phyloP scores from a whole-genome alignment of 2,113 vertebrate genomes.

The Astatotilapia flaviijosephi region DNA sequence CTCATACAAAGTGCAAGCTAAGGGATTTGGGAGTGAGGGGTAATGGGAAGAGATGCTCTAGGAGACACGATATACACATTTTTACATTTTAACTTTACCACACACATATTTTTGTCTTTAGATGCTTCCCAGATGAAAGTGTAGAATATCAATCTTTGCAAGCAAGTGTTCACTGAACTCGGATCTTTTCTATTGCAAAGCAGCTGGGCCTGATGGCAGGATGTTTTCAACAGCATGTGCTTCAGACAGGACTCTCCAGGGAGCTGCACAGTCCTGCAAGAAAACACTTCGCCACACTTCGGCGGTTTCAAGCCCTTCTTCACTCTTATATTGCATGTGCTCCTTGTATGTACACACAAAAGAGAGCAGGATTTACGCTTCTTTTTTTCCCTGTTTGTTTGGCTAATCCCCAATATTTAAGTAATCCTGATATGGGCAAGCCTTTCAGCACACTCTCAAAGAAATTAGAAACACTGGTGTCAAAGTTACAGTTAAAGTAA shows the following conservation, averaged over 20 bases:
- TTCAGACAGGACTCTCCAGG: constrained; percentile 50
- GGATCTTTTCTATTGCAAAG: background rate
- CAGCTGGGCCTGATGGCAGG: constrained; percentile 63
- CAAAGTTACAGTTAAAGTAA: background rate
- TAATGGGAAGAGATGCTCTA: background rate
- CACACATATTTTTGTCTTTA: background rate
- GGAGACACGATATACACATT: background rate
- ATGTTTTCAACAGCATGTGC: constrained; percentile 54
- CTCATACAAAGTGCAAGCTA: constrained; percentile 56
- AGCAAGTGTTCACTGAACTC: background rate
- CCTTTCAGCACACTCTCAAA: background rate
- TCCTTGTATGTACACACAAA: background rate
- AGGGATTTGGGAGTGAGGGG: constrained; percentile 49
- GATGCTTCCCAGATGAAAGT: background rate
- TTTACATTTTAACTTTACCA: background rate
- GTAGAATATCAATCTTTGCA: background rate
- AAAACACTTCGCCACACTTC: background rate
- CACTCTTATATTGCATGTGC: background rate
- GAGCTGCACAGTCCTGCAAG: background rate
- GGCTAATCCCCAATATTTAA: background rate
- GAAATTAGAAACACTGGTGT: background rate
- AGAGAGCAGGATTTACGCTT: background rate
- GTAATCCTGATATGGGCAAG: background rate
- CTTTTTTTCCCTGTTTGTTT: rapidly evolving
- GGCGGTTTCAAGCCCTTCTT: background rate